These are phyloP conservation scores for Semicossyphus pulcher DNA, from an alignment of 2,113 vertebrate species.

Conservation along the genomic window DNA sequence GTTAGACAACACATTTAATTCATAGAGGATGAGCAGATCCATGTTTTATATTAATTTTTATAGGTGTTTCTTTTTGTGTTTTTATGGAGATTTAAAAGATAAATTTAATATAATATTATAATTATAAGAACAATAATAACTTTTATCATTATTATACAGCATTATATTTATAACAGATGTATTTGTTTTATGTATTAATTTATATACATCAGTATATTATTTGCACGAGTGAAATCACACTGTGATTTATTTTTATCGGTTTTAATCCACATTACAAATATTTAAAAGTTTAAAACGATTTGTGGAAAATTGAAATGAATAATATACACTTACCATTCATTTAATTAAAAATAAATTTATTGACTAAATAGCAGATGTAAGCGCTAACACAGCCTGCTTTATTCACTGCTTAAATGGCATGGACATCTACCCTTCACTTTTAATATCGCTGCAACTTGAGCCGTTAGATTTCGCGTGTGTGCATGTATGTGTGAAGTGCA, in stretches of 20 bases:
- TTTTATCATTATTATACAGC: no score
- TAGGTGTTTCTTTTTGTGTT: neutral
- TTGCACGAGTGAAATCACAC: no score
- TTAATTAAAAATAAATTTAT: constrained; percentile 33
- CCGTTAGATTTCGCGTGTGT: constrained; percentile 22
- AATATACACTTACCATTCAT: constrained; percentile 17
- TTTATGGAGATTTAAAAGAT: neutral
- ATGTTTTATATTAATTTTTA: constrained; percentile 8
- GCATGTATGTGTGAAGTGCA: constrained; percentile 35
- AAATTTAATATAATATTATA: neutral
- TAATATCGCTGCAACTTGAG: constrained; percentile 37
- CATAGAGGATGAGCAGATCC: constrained; percentile 16
- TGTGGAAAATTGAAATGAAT: no score
- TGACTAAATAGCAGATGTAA: constrained; percentile 17
- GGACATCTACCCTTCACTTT: constrained; percentile 31
- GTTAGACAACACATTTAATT: constrained; percentile 37
- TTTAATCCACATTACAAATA: no score
- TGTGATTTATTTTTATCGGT: no score
- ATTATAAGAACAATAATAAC: neutral
- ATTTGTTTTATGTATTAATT: no score
- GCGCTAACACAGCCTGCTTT: constrained; percentile 13
- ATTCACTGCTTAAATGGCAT: constrained; percentile 31
- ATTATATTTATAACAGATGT: no score
- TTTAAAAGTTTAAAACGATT: no score
- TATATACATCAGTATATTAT: no score